A percentile compares a stretch with the other conserved stretches of the same genome.
phyloP scores from a whole-genome alignment of 2,888 invertebrate species.

The Horisme vitalbata region DNA sequence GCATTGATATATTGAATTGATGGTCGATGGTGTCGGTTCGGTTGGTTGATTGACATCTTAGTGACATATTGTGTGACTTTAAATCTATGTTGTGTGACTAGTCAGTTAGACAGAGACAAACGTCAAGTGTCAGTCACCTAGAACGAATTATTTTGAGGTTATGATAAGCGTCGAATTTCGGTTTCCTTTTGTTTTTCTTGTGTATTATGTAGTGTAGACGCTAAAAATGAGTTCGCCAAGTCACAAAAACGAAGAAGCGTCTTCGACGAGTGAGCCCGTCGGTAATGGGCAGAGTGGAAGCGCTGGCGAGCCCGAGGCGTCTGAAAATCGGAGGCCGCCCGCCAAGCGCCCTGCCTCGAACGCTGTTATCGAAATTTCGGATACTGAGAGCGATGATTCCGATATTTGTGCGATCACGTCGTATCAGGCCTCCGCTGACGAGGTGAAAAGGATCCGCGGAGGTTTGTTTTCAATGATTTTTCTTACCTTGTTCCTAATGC shows the following conservation, averaged over 20 bases:
- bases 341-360: slow-evolving; percentile 64
- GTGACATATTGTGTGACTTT: no score
- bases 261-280: slow-evolving; percentile 49
- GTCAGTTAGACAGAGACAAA: no score
- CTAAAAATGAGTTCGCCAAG: slow-evolving; percentile 70
- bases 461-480: slow-evolving; percentile 51
- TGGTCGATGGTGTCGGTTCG: no score
- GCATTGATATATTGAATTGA: no score
- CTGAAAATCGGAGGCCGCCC: slow-evolving; percentile 58
- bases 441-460: slow-evolving; percentile 76
- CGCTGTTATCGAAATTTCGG: slow-evolving; percentile 74
- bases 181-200: slow-evolving; percentile 65
- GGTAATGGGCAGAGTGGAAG: slow-evolving; percentile 44
- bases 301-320: slow-evolving; percentile 42
- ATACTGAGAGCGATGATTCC: slow-evolving; percentile 78
- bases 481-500: slow-evolving; percentile 24
- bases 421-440: slow-evolving; percentile 76
- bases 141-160: slow-evolving; percentile 75
- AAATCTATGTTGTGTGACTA: no score
- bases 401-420: slow-evolving; percentile 78
- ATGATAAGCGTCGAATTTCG: slow-evolving; percentile 70
- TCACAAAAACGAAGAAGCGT: slow-evolving; percentile 65
- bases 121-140: no score
- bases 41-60: no score
- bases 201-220: slow-evolving; percentile 71